A percentile compares a stretch with the other conserved stretches of the same genome.
phyloP scores from a whole-genome alignment of 2,113 vertebrate genomes.

The Marmota flaviventris region DNA sequence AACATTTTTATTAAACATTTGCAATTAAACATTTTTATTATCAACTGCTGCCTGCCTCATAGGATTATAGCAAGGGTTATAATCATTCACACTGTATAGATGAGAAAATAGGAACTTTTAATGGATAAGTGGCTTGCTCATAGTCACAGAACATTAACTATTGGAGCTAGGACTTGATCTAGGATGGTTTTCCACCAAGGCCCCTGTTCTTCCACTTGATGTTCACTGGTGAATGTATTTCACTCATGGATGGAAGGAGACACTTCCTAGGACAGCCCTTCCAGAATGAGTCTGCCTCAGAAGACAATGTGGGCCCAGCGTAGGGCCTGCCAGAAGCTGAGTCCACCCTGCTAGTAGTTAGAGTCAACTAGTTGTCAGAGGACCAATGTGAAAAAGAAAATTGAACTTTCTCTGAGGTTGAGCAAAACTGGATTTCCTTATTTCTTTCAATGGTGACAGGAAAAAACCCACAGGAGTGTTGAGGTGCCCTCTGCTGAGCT shows the following conservation, averaged over 20 bases:
- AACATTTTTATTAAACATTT: background rate
- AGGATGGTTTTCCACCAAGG: background rate
- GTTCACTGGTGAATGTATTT: background rate
- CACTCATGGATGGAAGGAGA: background rate
- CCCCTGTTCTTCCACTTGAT: background rate
- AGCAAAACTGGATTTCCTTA: background rate
- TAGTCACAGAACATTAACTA: background rate
- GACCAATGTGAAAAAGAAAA: slow-evolving; percentile 25
- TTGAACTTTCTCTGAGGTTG: background rate
- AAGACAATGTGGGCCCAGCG: background rate
- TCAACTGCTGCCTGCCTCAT: background rate
- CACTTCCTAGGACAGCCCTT: background rate
- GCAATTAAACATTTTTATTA: background rate
- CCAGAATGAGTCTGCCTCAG: background rate
- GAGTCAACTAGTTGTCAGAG: background rate
- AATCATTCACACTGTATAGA: background rate
- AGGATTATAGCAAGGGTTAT: background rate
- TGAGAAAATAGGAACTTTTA: background rate
- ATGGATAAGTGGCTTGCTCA: background rate
- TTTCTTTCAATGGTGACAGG: background rate
- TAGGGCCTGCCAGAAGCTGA: background rate
- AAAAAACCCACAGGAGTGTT: background rate
- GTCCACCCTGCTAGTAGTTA: background rate
- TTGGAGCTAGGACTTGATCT: background rate
- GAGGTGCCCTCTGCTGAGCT: background rate